Conservation (phyloP, 1,140 invertebrate species). For the Phymorhynchus buccinoides region DNA sequence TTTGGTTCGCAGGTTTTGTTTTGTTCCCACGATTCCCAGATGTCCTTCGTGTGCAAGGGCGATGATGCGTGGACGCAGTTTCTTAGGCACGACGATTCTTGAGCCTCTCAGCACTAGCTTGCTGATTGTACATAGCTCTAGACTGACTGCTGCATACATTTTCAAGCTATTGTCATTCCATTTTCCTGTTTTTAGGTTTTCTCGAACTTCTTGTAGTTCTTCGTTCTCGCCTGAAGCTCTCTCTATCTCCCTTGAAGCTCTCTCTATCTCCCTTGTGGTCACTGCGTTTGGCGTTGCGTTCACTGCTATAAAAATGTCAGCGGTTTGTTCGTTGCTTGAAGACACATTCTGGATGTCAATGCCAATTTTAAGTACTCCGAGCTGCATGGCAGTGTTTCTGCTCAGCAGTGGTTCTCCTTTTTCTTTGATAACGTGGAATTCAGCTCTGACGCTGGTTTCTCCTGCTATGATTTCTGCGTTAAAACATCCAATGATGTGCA, state of each 20-base stretch:
- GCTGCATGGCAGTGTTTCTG: too few species aligned
- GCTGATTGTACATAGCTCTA: conserved; percentile 42
- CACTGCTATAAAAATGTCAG: conserved; percentile 10
- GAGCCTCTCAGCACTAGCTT: conserved; percentile 45
- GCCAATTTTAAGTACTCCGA: too few species aligned
- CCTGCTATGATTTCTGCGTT: too few species aligned
- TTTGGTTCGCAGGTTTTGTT: conserved; percentile 44
- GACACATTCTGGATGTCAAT: too few species aligned
- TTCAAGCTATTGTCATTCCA: conserved; percentile 15
- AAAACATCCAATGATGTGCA: too few species aligned
- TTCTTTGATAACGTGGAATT: too few species aligned
- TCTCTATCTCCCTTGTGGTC: conserved; percentile 29
- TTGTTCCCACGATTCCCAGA: too few species aligned
- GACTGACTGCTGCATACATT: conserved; percentile 29
- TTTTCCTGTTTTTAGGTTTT: neutral
- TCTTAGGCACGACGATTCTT: conserved; percentile 40
- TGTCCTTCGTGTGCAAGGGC: conserved; percentile 46
- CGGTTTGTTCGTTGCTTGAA: too few species aligned
- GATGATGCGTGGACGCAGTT: conserved; percentile 26
- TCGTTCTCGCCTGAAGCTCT: neutral
- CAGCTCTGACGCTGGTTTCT: too few species aligned
- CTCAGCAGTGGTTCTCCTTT: too few species aligned
- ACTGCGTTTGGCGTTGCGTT: conserved; percentile 41
- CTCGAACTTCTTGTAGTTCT: conserved; percentile 11
- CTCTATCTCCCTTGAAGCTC: conserved; percentile 24